A percentile compares a stretch with the other conserved stretches of the same genome.
Evolutionary conservation across 2,888 invertebrate species (phyloP).

Genomic region (Gortyna flavago): DNA sequence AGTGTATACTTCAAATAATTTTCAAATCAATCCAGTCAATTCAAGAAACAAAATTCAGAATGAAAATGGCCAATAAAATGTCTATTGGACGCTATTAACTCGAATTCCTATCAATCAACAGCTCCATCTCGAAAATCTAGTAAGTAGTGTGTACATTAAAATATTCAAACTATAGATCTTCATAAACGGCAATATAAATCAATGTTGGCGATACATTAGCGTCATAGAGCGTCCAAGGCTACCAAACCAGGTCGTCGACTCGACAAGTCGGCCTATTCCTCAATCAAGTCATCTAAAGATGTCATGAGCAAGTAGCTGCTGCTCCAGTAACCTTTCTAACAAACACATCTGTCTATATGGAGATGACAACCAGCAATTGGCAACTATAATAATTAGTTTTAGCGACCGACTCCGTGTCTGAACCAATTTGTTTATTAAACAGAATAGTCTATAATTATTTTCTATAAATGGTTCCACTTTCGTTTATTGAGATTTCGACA

Average conservation of each 20-base stretch:
- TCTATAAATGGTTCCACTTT: constrained; percentile 61
- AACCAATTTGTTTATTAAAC: constrained; percentile 73
- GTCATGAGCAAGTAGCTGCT: constrained; percentile 62
- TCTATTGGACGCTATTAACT: constrained; percentile 45
- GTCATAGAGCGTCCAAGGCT: constrained; percentile 64
- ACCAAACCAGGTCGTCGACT: constrained; percentile 62
- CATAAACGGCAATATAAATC: constrained; percentile 58
- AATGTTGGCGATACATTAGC: constrained; percentile 51
- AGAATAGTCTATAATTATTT: constrained; percentile 55
- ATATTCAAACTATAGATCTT: constrained; percentile 50
- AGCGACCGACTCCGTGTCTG: constrained; percentile 74
- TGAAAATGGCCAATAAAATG: constrained; percentile 29
- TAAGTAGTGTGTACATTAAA: constrained; percentile 39
- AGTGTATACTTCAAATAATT: neutral
- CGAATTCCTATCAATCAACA: constrained; percentile 49
- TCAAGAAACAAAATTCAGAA: constrained; percentile 18
- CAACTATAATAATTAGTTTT: constrained; percentile 82
- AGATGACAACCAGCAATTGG: constrained; percentile 84
- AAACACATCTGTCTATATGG: constrained; percentile 80
- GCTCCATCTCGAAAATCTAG: constrained; percentile 22
- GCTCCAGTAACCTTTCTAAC: constrained; percentile 78
- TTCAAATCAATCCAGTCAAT: neutral
- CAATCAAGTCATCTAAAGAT: constrained; percentile 56
- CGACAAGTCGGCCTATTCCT: constrained; percentile 32
- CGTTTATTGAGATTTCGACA: constrained; percentile 62